Percentiles rank a stretch among this genome's conserved stretches.
Conservation (phyloP, 2,888 invertebrate species). For the Aphidius colemani region DNA sequence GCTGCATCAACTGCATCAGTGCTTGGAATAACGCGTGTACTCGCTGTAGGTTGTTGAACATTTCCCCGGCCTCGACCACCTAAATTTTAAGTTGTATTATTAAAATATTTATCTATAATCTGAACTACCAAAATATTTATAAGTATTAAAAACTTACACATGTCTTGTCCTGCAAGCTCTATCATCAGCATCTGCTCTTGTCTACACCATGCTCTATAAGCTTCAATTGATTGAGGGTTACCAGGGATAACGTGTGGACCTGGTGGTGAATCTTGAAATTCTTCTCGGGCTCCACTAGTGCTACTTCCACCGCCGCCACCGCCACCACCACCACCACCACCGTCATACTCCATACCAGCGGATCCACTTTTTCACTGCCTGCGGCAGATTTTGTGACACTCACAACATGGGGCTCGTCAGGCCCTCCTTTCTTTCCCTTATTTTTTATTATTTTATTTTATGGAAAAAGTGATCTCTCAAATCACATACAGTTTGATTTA, state of each 20-base stretch:
- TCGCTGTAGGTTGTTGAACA: constrained; percentile 54
- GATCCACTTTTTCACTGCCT: constrained; percentile 47
- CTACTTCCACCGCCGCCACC: neutral
- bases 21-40: constrained; percentile 52
- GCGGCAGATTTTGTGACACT: constrained; percentile 53
- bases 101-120: too few relatives aligned
- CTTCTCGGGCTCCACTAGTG: constrained; percentile 42
- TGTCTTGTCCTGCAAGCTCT: too few relatives aligned
- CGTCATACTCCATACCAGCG: constrained; percentile 58
- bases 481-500: neutral
- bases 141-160: too few relatives aligned
- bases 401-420: constrained; percentile 56
- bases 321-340: constrained; percentile 39
- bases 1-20: constrained; percentile 59
- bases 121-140: too few relatives aligned
- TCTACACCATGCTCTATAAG: too few relatives aligned
- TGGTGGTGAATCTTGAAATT: constrained; percentile 41
- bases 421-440: constrained; percentile 30
- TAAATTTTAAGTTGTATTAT: too few relatives aligned
- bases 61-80: constrained; percentile 43
- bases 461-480: neutral
- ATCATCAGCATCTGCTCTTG: too few relatives aligned
- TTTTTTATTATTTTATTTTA: constrained; percentile 16
- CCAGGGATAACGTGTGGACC: too few relatives aligned
- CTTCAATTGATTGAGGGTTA: too few relatives aligned